phyloP scores from a whole-genome alignment of 2,113 vertebrate species.

The Neopipo cinnamomea region DNA sequence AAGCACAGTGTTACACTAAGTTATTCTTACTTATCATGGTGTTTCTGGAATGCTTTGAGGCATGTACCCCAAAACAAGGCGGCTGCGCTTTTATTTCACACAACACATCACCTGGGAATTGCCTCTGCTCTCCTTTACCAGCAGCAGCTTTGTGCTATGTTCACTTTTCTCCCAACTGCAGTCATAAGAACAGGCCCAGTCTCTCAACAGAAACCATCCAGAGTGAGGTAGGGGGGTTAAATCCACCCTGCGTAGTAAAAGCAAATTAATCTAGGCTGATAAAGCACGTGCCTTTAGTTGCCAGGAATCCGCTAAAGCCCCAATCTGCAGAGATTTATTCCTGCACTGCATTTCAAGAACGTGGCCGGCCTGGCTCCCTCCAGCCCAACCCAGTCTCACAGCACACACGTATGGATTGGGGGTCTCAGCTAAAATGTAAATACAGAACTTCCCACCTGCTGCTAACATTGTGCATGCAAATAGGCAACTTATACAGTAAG shows the following conservation, averaged over 20 bases:
- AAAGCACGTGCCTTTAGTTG: background rate
- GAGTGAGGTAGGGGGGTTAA: background rate
- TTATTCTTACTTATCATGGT: background rate
- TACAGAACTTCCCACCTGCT: background rate
- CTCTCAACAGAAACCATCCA: background rate
- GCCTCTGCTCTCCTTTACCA: background rate
- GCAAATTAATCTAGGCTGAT: background rate
- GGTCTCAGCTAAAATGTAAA: background rate
- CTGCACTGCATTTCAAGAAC: background rate
- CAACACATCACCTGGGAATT: background rate
- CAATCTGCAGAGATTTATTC: background rate
- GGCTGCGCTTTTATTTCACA: background rate
- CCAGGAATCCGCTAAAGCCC: background rate
- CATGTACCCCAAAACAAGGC: accelerated
- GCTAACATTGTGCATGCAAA: background rate
- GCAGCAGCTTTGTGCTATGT: background rate
- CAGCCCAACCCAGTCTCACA: background rate
- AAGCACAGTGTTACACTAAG: background rate
- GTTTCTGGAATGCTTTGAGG: background rate
- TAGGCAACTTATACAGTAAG: background rate
- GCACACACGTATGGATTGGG: accelerated
- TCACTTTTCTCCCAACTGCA: background rate
- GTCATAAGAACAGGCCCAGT: background rate
- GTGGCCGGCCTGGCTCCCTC: background rate
- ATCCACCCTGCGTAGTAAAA: background rate